Conservation (phyloP, 2,888 invertebrate species). For the Rhodophaea formosa region DNA sequence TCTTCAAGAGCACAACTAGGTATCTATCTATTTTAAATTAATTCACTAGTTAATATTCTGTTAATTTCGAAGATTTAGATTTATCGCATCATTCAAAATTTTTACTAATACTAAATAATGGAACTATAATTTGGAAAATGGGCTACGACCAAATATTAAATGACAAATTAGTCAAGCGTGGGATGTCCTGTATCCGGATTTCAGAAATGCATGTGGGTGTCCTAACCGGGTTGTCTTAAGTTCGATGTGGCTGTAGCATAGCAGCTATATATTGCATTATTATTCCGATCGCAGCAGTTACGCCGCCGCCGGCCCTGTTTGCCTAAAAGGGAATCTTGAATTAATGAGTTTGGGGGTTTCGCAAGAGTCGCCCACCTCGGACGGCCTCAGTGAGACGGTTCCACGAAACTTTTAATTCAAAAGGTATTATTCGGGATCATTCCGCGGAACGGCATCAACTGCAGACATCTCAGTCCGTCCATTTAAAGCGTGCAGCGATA, state of each 20-base stretch:
- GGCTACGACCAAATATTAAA: neutral
- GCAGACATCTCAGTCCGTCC: conserved; percentile 78
- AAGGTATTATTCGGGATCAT: conserved; percentile 76
- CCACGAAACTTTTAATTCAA: conserved; percentile 66
- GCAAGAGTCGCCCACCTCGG: conserved; percentile 62
- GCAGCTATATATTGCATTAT: conserved; percentile 43
- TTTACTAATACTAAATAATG: neutral
- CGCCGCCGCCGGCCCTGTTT: conserved; percentile 55
- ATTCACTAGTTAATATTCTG: conserved; percentile 22
- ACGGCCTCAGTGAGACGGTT: conserved; percentile 47
- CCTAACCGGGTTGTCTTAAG: conserved; percentile 34
- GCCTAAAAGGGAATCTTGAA: conserved; percentile 76
- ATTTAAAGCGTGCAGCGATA: conserved; percentile 82
- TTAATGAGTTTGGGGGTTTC: conserved; percentile 70
- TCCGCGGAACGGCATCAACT: conserved; percentile 77
- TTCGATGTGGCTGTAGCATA: conserved; percentile 28
- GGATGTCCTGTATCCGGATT: conserved; percentile 24
- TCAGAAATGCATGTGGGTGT: conserved; percentile 32
- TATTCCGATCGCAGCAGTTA: conserved; percentile 59
- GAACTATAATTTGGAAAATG: neutral
- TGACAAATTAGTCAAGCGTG: conserved; percentile 18
- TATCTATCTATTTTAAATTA: conserved; percentile 65
- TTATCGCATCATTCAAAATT: conserved; percentile 2
- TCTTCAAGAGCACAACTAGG: conserved; percentile 95
- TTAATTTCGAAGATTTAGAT: neutral